A percentile compares a stretch with the other conserved stretches of the same genome.
These are phyloP conservation scores for Pyrocephalus nanus DNA, from an alignment of 2,797 vertebrate genomes.

Conservation along the genomic window DNA sequence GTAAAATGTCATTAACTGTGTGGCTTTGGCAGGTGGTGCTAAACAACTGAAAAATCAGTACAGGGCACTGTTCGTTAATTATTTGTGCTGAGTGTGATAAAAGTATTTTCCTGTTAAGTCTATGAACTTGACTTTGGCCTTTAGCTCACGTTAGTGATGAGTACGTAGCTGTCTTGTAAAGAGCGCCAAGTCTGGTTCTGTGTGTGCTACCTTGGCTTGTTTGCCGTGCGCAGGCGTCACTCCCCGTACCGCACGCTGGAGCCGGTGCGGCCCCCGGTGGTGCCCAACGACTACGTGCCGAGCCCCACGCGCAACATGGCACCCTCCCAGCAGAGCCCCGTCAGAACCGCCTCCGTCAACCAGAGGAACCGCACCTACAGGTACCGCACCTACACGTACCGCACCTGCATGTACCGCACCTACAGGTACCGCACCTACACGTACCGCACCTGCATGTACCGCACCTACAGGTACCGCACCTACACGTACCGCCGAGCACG, in stretches of 20 bases:
- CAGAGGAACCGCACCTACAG: constrained; percentile 99
- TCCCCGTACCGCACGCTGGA: constrained; percentile 98
- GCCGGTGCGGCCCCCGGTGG: constrained; percentile 97
- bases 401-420: constrained; percentile 90
- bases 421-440: constrained; percentile 99
- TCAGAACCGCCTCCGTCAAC: constrained; percentile 96
- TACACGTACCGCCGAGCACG: constrained; percentile 88
- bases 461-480: constrained; percentile 97
- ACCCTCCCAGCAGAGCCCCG: constrained; percentile 93
- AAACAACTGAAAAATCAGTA: not conserved
- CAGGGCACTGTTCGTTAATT: not conserved
- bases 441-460: constrained; percentile 90
- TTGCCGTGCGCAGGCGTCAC: constrained; percentile 89
- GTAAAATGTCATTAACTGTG: not conserved
- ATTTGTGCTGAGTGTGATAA: not conserved
- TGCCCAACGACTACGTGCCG: constrained; percentile 98
- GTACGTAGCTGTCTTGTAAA: not conserved
- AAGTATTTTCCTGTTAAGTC: not conserved
- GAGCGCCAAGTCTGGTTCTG: not conserved
- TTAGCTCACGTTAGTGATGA: not conserved
- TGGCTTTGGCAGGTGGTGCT: constrained; percentile 1
- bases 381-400: constrained; percentile 97
- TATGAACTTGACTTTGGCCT: not conserved
- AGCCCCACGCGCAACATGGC: constrained; percentile 96
- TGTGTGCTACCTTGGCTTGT: not conserved